These are phyloP conservation scores for Selene dorsalis DNA, from an alignment of 2,797 vertebrate genomes.

Conservation along the genomic window DNA sequence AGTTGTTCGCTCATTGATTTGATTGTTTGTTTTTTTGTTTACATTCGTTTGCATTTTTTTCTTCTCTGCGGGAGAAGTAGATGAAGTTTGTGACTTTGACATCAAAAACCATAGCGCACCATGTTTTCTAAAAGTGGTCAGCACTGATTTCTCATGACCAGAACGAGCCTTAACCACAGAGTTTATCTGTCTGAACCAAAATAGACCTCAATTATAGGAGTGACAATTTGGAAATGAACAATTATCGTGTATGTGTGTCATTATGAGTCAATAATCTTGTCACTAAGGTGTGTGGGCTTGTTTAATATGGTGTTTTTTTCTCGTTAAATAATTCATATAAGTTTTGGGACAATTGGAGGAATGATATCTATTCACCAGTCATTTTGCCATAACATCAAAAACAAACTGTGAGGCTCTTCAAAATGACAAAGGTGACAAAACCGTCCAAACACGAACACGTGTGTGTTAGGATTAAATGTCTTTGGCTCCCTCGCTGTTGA, in stretches of 20 bases:
- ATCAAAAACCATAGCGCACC: background rate
- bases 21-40: slow-evolving; percentile 2
- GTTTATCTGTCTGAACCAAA: background rate
- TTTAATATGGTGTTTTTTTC: background rate
- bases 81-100: slow-evolving; percentile 1
- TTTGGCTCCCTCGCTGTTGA: slow-evolving; percentile 1
- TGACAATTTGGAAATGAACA: background rate
- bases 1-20: slow-evolving; percentile 7
- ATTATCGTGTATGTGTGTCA: background rate
- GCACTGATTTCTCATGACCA: background rate
- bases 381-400: background rate
- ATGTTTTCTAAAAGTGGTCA: background rate
- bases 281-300: background rate
- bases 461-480: background rate
- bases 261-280: background rate
- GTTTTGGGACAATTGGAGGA: background rate
- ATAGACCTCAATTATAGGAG: background rate
- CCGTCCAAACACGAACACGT: background rate
- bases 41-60: background rate
- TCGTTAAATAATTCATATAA: too few species aligned
- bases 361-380: background rate
- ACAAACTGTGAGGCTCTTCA: background rate
- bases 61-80: background rate
- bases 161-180: background rate
- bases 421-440: background rate